phyloP scores from a whole-genome alignment of 2,113 vertebrate genomes.

The Sminthopsis crassicaudata region DNA sequence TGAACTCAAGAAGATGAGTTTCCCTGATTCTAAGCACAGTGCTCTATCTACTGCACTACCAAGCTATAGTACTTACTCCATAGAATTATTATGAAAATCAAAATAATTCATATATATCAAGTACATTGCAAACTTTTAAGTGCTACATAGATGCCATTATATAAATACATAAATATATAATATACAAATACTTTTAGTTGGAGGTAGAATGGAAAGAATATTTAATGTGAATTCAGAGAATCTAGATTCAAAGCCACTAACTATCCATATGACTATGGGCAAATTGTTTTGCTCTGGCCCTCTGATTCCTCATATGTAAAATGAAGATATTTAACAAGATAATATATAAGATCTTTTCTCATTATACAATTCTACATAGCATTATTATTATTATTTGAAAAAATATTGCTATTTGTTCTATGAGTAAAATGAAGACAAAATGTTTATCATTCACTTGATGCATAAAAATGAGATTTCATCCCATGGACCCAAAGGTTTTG shows the following conservation, averaged over 20 bases:
- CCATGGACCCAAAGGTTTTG: conserved; percentile 23
- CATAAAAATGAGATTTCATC: conserved; percentile 6
- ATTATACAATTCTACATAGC: not conserved
- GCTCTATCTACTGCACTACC: not conserved
- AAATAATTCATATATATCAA: not conserved
- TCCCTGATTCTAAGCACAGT: not conserved
- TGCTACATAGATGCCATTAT: not conserved
- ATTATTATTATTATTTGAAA: conserved; percentile 2
- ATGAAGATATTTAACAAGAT: not conserved
- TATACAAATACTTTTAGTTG: not conserved
- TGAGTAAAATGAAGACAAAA: not conserved
- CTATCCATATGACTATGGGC: not conserved
- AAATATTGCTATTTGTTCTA: not conserved
- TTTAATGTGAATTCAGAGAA: not conserved
- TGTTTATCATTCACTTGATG: not conserved
- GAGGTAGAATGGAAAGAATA: not conserved
- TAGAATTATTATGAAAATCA: not conserved
- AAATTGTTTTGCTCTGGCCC: not conserved
- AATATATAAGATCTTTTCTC: not conserved
- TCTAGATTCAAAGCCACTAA: not conserved
- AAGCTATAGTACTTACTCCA: not conserved
- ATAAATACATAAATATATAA: not conserved
- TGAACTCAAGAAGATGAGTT: not conserved
- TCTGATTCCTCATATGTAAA: not conserved
- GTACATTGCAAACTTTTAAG: not conserved